Percentiles rank a stretch among this genome's conserved stretches.
Conservation (phyloP, 2,888 invertebrate genomes). For the Noctua comes region DNA sequence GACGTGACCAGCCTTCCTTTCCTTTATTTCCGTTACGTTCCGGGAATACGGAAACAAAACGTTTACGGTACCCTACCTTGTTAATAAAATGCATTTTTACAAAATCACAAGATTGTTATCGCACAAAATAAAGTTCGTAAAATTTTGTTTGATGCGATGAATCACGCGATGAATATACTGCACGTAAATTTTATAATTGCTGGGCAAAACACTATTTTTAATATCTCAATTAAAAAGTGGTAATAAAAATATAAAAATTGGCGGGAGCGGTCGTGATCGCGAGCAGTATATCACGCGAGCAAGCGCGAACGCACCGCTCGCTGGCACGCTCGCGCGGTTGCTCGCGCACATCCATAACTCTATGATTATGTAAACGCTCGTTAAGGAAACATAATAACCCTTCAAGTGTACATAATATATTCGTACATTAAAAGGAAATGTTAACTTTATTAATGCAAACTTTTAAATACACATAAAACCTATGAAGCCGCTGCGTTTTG, state of each 20-base stretch:
- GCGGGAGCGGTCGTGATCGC: constrained; percentile 38
- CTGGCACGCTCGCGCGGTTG: neutral
- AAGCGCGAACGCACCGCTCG: constrained; percentile 10
- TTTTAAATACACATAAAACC: constrained; percentile 37
- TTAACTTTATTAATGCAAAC: constrained; percentile 46
- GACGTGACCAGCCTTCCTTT: constrained; percentile 63
- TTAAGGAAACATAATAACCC: constrained; percentile 57
- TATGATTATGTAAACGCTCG: constrained; percentile 31
- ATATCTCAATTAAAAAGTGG: constrained; percentile 63
- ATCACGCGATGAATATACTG: constrained; percentile 52
- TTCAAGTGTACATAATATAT: constrained; percentile 26
- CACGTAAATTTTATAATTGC: constrained; percentile 55
- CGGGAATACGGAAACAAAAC: constrained; percentile 60
- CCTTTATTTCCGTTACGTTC: constrained; percentile 59
- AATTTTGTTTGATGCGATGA: constrained; percentile 36
- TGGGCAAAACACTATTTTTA: constrained; percentile 47
- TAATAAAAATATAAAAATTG: constrained; percentile 57
- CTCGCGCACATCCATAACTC: constrained; percentile 32
- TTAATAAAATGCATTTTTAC: constrained; percentile 61
- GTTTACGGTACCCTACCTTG: constrained; percentile 54
- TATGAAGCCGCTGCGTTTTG: constrained; percentile 6
- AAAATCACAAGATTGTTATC: constrained; percentile 60
- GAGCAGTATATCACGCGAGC: constrained; percentile 52
- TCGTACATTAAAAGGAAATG: constrained; percentile 46
- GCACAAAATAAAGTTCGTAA: constrained; percentile 44